Base-by-base conservation (phyloP, 2,797 vertebrate genomes). In the Etheostoma nigrum region DNA sequence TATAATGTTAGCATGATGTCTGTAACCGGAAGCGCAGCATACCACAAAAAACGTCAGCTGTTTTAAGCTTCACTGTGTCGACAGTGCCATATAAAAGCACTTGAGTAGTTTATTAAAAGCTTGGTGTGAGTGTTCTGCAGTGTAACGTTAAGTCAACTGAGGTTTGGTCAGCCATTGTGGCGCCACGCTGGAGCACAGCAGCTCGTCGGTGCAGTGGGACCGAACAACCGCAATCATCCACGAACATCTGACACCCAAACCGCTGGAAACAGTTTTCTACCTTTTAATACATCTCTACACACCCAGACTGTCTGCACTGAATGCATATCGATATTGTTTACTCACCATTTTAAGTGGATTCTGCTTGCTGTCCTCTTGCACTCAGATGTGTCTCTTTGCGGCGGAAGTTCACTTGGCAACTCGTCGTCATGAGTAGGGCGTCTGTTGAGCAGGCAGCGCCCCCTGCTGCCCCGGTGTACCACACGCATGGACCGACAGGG, bases 181-280 rank as follows among this genome's bases (percentile, higher is more conserved):
- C 67, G 91, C 94, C 94, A 94, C 91, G 92, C 90, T 93, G 89
- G 89, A 92, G 48, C 58, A 0, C 9, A 42, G 54, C 67, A 25
- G 58, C 52, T 85, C 61, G 1, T 76, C 76, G 58, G 63, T 21
- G 18, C 25, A 36, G 27, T 5, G 0, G 44, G 14, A 13, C 30
- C 21, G 6, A 10, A 15, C 4, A 42, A 11, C 55, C 30, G 54
- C 58, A 11, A 75, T 75, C 74, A 94, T 94, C 93, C 81, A 14
- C 59, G 19, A 33, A 72, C 94, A 93, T 93, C 92, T 16, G 58
- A 0, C 10, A 19, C 54, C 15, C 45, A 42, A 16, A 40, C 15
- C 2, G 1, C 72, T 0, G 1, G 0, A 36, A 53, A 69, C 47
- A 2, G 5, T 1, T 4, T 1, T 2, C 4, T 8, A 5, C 9